phyloP scores from a whole-genome alignment of 2,888 invertebrate genomes.

The Branchipolynoe longqiensis region DNA sequence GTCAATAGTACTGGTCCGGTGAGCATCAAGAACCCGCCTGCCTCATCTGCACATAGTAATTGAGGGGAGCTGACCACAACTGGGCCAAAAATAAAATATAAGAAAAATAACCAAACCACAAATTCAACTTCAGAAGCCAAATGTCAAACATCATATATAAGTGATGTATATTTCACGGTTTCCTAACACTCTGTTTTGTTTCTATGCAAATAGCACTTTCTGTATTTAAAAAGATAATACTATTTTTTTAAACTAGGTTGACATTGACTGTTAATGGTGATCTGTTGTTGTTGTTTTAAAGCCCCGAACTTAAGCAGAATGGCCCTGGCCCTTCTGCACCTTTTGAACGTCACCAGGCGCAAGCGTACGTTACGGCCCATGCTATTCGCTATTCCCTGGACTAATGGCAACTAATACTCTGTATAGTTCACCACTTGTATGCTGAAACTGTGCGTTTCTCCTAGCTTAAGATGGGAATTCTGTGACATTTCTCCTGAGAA shows the following conservation, averaged over 20 bases:
- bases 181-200: not conserved
- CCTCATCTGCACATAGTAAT: constrained; percentile 16
- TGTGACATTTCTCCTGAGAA: constrained; percentile 40
- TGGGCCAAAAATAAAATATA: not conserved
- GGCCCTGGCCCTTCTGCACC: constrained; percentile 49
- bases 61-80: not conserved
- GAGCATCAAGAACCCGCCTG: no score
- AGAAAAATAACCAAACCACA: not conserved
- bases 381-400: constrained; percentile 49
- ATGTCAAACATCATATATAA: constrained; percentile 56
- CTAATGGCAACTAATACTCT: constrained; percentile 55
- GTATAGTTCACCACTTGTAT: constrained; percentile 38
- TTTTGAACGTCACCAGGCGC: constrained; percentile 44
- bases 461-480: constrained; percentile 46
- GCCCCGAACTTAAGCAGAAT: constrained; percentile 55
- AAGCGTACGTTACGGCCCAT: constrained; percentile 51
- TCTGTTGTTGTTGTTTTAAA: constrained; percentile 55
- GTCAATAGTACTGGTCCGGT: no score
- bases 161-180: constrained; percentile 37
- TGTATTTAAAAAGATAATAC: no score
- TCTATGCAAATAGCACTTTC: no score
- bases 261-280: constrained; percentile 39
- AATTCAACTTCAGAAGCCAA: not conserved
- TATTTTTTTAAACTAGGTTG: not conserved
- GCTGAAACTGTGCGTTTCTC: constrained; percentile 22